These are phyloP conservation scores for Catocala fraxini DNA, from an alignment of 2,888 invertebrate genomes.

Conservation along the genomic window DNA sequence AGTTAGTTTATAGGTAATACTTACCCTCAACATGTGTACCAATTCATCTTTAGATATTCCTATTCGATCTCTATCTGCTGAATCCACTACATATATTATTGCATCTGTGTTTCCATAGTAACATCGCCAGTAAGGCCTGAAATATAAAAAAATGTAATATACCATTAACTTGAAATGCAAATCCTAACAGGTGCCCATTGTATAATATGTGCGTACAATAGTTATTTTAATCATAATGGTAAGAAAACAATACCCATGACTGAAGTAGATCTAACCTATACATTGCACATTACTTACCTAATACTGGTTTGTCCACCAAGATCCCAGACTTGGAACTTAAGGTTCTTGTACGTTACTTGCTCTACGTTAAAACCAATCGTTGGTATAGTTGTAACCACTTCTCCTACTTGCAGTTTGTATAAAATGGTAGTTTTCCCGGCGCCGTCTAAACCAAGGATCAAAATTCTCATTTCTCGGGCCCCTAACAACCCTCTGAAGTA, in stretches of 20 bases:
- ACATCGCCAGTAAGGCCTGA: conserved; percentile 99
- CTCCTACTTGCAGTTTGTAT: conserved; percentile 98
- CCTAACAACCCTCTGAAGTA: conserved; percentile 98
- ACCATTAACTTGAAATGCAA: too few relatives aligned
- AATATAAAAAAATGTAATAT: conserved; percentile 55
- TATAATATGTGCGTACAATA: not conserved
- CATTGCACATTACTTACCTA: conserved; percentile 88
- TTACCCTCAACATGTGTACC: conserved; percentile 98
- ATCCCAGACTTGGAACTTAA: conserved; percentile 99
- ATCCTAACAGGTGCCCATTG: too few relatives aligned
- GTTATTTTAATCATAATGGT: not conserved
- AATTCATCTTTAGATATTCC: conserved; percentile 99
- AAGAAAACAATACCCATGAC: conserved; percentile 10
- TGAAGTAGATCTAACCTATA: conserved; percentile 49
- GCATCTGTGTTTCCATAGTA: conserved; percentile 99
- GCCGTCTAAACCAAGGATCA: conserved; percentile 99
- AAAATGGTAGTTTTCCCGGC: conserved; percentile 99
- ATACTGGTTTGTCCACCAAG: conserved; percentile 99
- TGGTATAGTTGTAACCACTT: conserved; percentile 99
- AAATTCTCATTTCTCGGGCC: conserved; percentile 98
- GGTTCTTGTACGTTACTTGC: conserved; percentile 99
- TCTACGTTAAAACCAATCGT: conserved; percentile 99
- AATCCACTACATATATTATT: conserved; percentile 99
- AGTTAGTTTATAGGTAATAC: too few relatives aligned
- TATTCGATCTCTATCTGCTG: conserved; percentile 99